Base-by-base conservation (phyloP, 2,888 invertebrate genomes). In the Dinocampus coccinellae region DNA sequence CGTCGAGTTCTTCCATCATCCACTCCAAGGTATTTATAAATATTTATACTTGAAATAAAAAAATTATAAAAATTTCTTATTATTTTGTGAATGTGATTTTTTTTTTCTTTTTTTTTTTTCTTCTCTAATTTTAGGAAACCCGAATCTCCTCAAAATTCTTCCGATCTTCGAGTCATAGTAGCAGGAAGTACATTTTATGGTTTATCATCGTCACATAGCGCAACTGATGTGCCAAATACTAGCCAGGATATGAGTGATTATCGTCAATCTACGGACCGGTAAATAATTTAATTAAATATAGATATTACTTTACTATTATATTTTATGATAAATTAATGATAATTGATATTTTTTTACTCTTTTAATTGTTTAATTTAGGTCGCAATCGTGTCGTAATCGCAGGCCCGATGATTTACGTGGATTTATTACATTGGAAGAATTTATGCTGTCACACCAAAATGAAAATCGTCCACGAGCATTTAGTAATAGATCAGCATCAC, bases 361-460 rank as follows among this genome's bases (percentile, higher is more conserved):
- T 29, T 33, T 55, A 11, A 29, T 10, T 20, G 2, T 66, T 66
- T 57, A 16, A 75, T 75, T 72, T 73, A 83, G 84, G 77, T 75
- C 76, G 16, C 78, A 78, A 34, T 75, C 77, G 39, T 77, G 69
- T 72, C 80, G 78, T 13, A 77, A 73, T 61, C 75, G 76, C 67
- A 88, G 89, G 75, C 89, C 89, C 11, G 92, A 92, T 75, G 92
- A 90, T 83, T 88, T 91, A 34, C 90, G 91, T 58, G 93, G 93
- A 0, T 92, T 93, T 82, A 91, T 94, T 64, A 95, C 94, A 0
- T 88, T 95, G 34, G 93, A 94, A 84, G 93, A 94, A 88, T 90
- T 95, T 81, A 95, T 95, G 94, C 86, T 93, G 77, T 91, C 92
- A 77, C 91, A 93, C 77, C 94, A 94, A 85, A 92, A 91, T 75